These are phyloP conservation scores for Austrofundulus limnaeus DNA, from an alignment of 2,113 vertebrate genomes.

Conservation along the genomic window DNA sequence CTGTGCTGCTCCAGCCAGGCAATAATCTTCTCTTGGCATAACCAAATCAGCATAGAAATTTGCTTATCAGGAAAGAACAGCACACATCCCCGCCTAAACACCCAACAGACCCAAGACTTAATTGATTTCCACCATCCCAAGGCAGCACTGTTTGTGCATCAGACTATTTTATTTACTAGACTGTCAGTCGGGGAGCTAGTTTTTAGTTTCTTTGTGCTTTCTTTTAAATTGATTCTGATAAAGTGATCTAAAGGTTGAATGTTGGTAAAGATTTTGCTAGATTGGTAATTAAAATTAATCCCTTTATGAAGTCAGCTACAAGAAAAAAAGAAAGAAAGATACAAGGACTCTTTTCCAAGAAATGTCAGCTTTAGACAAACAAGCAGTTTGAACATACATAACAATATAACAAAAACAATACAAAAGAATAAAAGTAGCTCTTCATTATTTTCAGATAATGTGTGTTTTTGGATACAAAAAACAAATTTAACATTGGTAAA, in stretches of 20 bases:
- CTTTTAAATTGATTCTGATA: conserved; percentile 46
- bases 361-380: too few species aligned
- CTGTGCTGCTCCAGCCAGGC: conserved; percentile 69
- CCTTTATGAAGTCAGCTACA: too few species aligned
- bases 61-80: conserved; percentile 77
- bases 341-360: too few species aligned
- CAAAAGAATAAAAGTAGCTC: too few species aligned
- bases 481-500: too few species aligned
- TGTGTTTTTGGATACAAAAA: too few species aligned
- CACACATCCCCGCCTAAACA: conserved; percentile 52
- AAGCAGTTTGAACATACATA: too few species aligned
- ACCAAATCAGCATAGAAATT: conserved; percentile 73
- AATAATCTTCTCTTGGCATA: conserved; percentile 76
- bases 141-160: conserved; percentile 54
- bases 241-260: conserved; percentile 29
- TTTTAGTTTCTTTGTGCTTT: conserved; percentile 29
- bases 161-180: conserved; percentile 65
- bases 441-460: too few species aligned
- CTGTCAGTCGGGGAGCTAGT: conserved; percentile 43
- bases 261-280: not conserved
- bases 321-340: too few species aligned
- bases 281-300: not conserved
- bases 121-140: conserved; percentile 70
- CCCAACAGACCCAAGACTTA: conserved; percentile 59
- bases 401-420: too few species aligned